These are phyloP conservation scores for Moxostoma hubbsi DNA, from an alignment of 2,797 vertebrate genomes.

Conservation along the genomic window DNA sequence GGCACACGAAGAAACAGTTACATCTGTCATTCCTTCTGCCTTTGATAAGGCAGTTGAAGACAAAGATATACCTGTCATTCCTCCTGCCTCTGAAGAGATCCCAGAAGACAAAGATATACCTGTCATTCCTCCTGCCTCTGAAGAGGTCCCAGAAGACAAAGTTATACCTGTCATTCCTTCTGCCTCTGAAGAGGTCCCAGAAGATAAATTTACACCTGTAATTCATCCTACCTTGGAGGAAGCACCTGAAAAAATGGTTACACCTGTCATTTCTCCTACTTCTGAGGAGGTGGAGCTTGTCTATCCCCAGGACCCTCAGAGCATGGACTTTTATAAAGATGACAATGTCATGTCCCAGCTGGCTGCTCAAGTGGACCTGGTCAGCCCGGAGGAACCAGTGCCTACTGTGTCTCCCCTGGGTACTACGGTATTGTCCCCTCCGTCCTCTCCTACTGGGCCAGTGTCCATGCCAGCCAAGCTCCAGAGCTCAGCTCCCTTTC, in stretches of 20 bases:
- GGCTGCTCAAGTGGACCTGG: slow-evolving; percentile 63
- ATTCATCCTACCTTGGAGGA: slow-evolving; percentile 41
- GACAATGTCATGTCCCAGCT: slow-evolving; percentile 42
- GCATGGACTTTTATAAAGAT: slow-evolving; percentile 16
- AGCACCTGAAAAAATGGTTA: slow-evolving; percentile 37
- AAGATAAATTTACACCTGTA: background rate
- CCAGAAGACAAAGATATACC: background rate
- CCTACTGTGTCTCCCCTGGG: slow-evolving; percentile 68
- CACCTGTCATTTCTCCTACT: slow-evolving; percentile 10
- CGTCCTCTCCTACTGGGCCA: slow-evolving; percentile 72
- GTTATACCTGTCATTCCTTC: background rate
- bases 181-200: background rate
- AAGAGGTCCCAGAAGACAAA: slow-evolving; percentile 25
- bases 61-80: no score
- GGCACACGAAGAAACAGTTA: no score
- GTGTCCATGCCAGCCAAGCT: slow-evolving; percentile 64
- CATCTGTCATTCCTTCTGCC: no score
- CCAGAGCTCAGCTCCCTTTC: slow-evolving; percentile 57
- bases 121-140: background rate
- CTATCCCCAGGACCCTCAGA: background rate
- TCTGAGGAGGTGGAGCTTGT: slow-evolving; percentile 11
- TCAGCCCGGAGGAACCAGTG: slow-evolving; percentile 61
- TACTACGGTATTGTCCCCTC: slow-evolving; percentile 79
- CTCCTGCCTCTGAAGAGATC: background rate
- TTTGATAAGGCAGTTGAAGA: no score